Evolutionary conservation across 2,888 invertebrate species (phyloP).

Genomic region (Melanargia galathea): DNA sequence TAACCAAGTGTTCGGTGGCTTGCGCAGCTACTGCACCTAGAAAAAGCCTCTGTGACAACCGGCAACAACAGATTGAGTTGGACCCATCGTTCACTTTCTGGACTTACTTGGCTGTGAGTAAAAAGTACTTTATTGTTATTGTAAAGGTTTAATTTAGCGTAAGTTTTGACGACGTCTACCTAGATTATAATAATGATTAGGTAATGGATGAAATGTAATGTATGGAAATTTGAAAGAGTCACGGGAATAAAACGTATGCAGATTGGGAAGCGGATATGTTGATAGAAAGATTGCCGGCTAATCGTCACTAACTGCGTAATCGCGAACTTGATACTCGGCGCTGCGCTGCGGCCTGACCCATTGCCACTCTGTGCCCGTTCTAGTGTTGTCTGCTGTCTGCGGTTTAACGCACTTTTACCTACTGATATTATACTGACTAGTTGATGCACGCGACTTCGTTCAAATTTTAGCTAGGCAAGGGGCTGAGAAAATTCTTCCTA

Average conservation of each 20-base stretch:
- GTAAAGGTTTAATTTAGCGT: no score
- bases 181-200: no score
- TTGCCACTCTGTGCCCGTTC: conserved; percentile 48
- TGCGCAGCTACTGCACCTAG: conserved; percentile 84
- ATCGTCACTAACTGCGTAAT: conserved; percentile 74
- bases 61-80: conserved; percentile 81
- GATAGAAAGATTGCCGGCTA: conserved; percentile 72
- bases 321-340: conserved; percentile 60
- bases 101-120: conserved; percentile 85
- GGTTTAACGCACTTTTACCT: not conserved
- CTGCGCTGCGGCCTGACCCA: conserved; percentile 53
- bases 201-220: no score
- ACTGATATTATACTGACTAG: not conserved
- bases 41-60: conserved; percentile 82
- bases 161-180: no score
- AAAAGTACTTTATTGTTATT: not conserved
- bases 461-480: no score
- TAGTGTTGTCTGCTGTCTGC: not conserved
- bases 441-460: no score
- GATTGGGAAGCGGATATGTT: conserved; percentile 58
- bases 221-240: not conserved
- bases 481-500: no score
- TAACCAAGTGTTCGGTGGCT: conserved; percentile 80
- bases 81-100: conserved; percentile 87
- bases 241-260: conserved; percentile 46